Conservation (phyloP, 2,888 invertebrate genomes). For the Frankliniella intonsa region DNA sequence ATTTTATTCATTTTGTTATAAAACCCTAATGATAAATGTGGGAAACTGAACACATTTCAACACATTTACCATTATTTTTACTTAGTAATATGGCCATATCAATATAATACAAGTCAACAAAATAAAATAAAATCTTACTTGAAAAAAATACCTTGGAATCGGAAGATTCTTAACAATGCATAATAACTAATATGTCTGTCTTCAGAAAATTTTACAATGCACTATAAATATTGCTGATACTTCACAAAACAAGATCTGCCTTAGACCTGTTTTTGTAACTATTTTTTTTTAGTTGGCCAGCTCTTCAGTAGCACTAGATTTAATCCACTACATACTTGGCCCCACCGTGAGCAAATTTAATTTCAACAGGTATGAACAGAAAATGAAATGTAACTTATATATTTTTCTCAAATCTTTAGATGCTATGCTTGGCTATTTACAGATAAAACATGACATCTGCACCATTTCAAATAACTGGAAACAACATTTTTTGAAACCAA, state of each 20-base stretch:
- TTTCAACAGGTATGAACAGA: no score
- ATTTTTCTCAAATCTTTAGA: not conserved
- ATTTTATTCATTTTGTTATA: no score
- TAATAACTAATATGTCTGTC: not conserved
- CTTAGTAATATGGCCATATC: conserved; percentile 11
- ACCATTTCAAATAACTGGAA: not conserved
- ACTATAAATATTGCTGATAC: no score
- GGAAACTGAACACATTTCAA: not conserved
- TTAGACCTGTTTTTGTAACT: no score
- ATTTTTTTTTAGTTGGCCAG: no score
- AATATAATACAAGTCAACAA: conserved; percentile 13
- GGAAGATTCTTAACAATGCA: not conserved
- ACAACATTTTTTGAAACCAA: not conserved
- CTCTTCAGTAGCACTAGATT: no score
- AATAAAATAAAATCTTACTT: not conserved
- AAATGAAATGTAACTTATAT: not conserved
- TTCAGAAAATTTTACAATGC: not conserved
- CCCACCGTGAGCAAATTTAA: no score
- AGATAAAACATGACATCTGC: not conserved
- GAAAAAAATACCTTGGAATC: not conserved
- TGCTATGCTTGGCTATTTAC: not conserved
- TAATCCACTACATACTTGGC: no score
- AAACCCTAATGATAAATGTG: not conserved
- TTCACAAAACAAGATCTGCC: no score
- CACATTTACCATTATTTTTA: not conserved